phyloP scores from a whole-genome alignment of 2,888 invertebrate species.

The Zele albiditarsus region DNA sequence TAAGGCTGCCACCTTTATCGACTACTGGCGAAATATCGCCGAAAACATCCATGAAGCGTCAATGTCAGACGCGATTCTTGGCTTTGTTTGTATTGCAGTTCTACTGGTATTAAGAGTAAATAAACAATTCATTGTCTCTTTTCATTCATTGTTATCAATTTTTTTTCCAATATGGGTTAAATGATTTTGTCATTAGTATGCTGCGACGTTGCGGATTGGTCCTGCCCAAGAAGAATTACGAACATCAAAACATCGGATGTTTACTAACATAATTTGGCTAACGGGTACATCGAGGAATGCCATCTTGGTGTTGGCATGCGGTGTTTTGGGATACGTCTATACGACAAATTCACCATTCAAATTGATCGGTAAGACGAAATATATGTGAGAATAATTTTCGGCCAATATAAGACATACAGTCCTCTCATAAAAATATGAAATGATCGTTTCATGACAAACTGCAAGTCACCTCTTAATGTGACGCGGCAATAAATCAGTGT shows the following conservation, averaged over 20 bases:
- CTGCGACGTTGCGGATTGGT: conserved; percentile 80
- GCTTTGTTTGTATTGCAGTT: conserved; percentile 82
- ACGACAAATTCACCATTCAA: conserved; percentile 78
- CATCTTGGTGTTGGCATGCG: conserved; percentile 85
- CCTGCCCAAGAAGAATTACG: conserved; percentile 74
- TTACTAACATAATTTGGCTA: conserved; percentile 83
- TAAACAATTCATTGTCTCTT: conserved; percentile 35
- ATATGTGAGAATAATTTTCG: too few relatives aligned
- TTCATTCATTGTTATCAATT: not conserved
- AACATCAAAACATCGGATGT: conserved; percentile 75
- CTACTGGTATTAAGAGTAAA: conserved; percentile 85
- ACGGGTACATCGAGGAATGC: conserved; percentile 89
- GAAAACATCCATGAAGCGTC: conserved; percentile 79
- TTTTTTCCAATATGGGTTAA: not conserved
- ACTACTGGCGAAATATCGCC: conserved; percentile 84
- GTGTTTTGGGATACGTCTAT: conserved; percentile 81
- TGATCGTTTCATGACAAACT: too few relatives aligned
- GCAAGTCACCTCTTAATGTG: too few relatives aligned
- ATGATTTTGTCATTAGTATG: conserved; percentile 74
- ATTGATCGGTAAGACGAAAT: conserved; percentile 78
- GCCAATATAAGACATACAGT: too few relatives aligned
- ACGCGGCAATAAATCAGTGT: too few relatives aligned
- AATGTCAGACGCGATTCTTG: conserved; percentile 84
- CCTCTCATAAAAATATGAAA: too few relatives aligned
- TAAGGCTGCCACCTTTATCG: conserved; percentile 83